These are phyloP conservation scores for Ornithorhynchus anatinus DNA, from an alignment of 2,113 vertebrate species.

Conservation along the genomic window DNA sequence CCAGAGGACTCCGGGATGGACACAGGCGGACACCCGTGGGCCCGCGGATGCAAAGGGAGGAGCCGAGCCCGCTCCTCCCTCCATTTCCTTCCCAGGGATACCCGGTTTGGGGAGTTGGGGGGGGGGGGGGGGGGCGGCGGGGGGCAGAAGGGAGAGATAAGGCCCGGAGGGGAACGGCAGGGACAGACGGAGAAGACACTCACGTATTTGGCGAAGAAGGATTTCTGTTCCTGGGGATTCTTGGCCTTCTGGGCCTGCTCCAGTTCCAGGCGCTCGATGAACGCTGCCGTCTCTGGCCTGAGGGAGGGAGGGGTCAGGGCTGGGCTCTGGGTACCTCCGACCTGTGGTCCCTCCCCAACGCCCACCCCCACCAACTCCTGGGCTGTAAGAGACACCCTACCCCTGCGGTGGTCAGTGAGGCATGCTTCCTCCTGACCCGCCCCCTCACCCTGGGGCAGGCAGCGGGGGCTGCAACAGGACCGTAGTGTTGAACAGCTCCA, in stretches of 20 bases:
- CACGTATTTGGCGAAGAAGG: conserved; percentile 94
- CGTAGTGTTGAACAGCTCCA: conserved; percentile 88
- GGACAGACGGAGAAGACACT: conserved; percentile 43
- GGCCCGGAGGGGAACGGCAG: not conserved
- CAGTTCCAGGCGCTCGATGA: conserved; percentile 83
- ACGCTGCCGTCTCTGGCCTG: conserved; percentile 87
- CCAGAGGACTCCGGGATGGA: not conserved
- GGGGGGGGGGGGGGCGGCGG: too few species aligned
- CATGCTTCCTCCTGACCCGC: too few species aligned
- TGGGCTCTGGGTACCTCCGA: too few species aligned
- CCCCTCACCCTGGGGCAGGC: conserved; percentile 79
- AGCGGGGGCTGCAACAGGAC: conserved; percentile 77
- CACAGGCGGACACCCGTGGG: too few species aligned
- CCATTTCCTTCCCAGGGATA: too few species aligned
- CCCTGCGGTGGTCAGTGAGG: too few species aligned
- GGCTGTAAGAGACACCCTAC: too few species aligned
- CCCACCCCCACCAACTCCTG: too few species aligned
- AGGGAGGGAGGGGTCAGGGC: not conserved
- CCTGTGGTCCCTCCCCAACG: too few species aligned
- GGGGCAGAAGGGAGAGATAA: not conserved
- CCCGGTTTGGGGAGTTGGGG: not conserved
- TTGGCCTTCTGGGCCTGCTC: conserved; percentile 90
- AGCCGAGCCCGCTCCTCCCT: too few species aligned
- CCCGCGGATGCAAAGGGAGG: too few species aligned
- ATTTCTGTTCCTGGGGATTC: conserved; percentile 93